phyloP scores from a whole-genome alignment of 2,113 vertebrate genomes.

The Sorex fumeus region DNA sequence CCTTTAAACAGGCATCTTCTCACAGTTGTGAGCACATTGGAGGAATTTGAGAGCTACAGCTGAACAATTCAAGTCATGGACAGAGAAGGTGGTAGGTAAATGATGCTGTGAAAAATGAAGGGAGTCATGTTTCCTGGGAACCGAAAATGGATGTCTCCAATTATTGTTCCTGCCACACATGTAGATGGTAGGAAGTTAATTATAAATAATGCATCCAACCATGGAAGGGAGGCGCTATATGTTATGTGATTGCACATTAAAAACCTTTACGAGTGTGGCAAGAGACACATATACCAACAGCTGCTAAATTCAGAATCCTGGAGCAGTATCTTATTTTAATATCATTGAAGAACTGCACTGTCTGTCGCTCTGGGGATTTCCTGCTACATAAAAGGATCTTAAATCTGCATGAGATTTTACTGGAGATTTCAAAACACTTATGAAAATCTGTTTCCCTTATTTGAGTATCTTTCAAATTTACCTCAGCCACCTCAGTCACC shows the following conservation, averaged over 20 bases:
- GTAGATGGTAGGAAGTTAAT: conserved; percentile 63
- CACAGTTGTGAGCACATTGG: background rate
- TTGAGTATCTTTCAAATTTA: conserved; percentile 38
- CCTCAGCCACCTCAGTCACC: background rate
- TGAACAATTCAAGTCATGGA: conserved; percentile 21
- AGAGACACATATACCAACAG: conserved; percentile 74
- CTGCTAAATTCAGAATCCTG: conserved; percentile 71
- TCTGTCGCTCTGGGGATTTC: conserved; percentile 53
- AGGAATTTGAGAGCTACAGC: background rate
- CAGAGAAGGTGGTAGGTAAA: conserved; percentile 61
- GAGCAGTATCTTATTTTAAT: conserved; percentile 71
- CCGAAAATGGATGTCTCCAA: conserved; percentile 70
- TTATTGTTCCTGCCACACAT: conserved; percentile 61
- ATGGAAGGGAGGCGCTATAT: conserved; percentile 57
- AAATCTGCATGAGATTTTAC: conserved; percentile 71
- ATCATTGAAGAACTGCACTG: conserved; percentile 39
- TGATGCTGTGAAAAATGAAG: conserved; percentile 56
- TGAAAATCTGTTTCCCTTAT: conserved; percentile 67
- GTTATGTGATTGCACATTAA: conserved; percentile 58
- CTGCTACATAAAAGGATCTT: conserved; percentile 41
- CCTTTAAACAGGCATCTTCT: background rate
- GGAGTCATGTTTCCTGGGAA: conserved; percentile 48
- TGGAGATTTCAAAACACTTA: conserved; percentile 67
- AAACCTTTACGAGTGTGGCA: conserved; percentile 75
- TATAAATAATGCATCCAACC: conserved; percentile 75